Base-by-base conservation (phyloP, 2,113 vertebrate genomes). In the Manacus vitellinus region DNA sequence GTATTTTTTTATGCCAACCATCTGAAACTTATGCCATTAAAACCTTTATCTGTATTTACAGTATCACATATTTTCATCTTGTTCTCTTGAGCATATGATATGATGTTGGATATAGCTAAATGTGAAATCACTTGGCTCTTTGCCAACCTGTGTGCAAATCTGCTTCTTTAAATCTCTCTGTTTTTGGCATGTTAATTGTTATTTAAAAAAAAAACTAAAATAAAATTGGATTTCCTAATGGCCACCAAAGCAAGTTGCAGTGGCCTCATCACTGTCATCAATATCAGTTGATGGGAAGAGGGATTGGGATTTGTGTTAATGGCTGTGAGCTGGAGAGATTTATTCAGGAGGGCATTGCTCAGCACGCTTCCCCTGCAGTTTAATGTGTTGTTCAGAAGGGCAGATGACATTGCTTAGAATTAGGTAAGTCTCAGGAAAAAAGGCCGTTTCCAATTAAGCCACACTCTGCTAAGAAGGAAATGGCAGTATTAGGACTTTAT, bases 401-500 rank as follows among this genome's bases (percentile, higher is more conserved):
- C 62, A 65, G 54, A 41, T 85, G 77, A 92, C 61, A 56, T 84
- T 78, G 44, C 78, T 86, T 61, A 72, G 79, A 95, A 94, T 84
- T 83, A 84, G 76, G 61, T 73, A 85, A 37, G n/a, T 78, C 68
- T 37, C 41, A 72, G 49, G 44, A 77, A 94, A 65, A 95, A 96
- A 81, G 85, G 70, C 62, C 74, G 49, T 72, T 92, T 83, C 86
- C 83, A 87, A 81, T 87, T 96, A 95, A 94, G 82, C 51, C 58
- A 27, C 39, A 8, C 52, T 94, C 75, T 78, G n/a, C 65, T 65
- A 52, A 95, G 61, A 61, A 78, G 85, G 61, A 94, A 87, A 68
- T 85, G 90, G 70, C 72, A 85, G 72, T 92, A 71, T 87, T 93
- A 39, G 14, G 79, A 59, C 70, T 95, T 96, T 87, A 95, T 84